Base-by-base conservation (phyloP, 2,888 invertebrate species). In the Papilio demoleus region DNA sequence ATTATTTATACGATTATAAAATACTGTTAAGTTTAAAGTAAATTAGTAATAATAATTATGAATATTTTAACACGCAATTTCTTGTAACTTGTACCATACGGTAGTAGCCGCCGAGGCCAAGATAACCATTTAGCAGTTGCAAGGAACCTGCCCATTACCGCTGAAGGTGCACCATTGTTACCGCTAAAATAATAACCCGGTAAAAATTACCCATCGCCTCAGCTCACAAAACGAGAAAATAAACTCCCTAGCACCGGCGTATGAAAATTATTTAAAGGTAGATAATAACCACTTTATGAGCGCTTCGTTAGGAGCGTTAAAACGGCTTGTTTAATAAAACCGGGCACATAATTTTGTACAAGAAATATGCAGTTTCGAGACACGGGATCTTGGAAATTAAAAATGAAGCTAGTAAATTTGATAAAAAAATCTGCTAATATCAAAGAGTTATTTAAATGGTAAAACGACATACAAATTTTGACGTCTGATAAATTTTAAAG, bases 91-190 rank as follows among this genome's bases (percentile, higher is more conserved):
- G 69, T 0, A 70, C 84, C 83, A 77, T 67, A 40, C 47, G 67
- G 69, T 72, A 82, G 80, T 83, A 83, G 84, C 85, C 87, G 79
- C 80, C 79, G 81, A 86, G 84, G 79, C 79, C 81, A 84, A 89
- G 90, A 90, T 90, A 89, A 87, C 86, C 85, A 88, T 90, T 90
- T 89, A 88, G 83, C 86, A 88, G 88, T 87, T 87, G 88, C 88
- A 86, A 77, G 84, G 79, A 82, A 88, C 88, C 88, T 82, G 86
- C 84, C 88, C 81, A 88, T 89, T 88, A 88, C 84, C 83, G 76
- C 77, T 75, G 81, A 78, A 81, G 82, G 79, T 78, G 75, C 78
- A 71, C 86, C 80, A 88, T 90, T 88, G 90, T 88, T 87, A 77
- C 77, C 77, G 75, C 79, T 83, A 79, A 87, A 88, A 88, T 89